Evolutionary conservation across 2,113 vertebrate species (phyloP).

Genomic region (Murina feae): DNA sequence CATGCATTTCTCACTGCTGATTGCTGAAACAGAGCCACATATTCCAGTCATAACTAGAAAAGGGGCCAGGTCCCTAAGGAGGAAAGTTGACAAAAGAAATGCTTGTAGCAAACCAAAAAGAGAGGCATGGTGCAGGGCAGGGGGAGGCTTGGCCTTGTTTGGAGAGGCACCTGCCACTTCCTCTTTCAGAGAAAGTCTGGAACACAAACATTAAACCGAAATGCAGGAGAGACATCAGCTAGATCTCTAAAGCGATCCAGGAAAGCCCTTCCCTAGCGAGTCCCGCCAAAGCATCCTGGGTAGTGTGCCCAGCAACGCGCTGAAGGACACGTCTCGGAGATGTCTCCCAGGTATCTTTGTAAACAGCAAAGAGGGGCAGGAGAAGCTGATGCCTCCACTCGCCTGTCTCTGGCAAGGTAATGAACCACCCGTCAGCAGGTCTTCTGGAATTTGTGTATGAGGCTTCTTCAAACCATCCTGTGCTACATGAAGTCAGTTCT

Average conservation of each 20-base stretch:
- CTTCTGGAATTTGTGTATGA: not conserved
- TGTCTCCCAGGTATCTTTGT: not conserved
- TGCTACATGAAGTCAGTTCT: not conserved
- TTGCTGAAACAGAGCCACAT: not conserved
- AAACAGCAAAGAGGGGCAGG: not conserved
- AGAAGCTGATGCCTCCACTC: not conserved
- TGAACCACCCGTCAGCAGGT: not conserved
- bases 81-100: not conserved
- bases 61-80: not conserved
- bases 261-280: not conserved
- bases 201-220: not conserved
- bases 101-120: not conserved
- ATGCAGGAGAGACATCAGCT: not conserved
- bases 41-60: not conserved
- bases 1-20: not conserved
- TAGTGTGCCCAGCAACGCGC: fast-evolving
- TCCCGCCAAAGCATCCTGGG: not conserved
- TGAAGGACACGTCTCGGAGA: not conserved
- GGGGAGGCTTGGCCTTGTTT: not conserved
- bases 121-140: not conserved
- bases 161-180: not conserved
- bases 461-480: not conserved
- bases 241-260: not conserved
- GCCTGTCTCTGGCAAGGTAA: not conserved
- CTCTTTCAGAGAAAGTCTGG: not conserved